Conservation (phyloP, 2,888 invertebrate genomes). For the Drosophila dives region DNA sequence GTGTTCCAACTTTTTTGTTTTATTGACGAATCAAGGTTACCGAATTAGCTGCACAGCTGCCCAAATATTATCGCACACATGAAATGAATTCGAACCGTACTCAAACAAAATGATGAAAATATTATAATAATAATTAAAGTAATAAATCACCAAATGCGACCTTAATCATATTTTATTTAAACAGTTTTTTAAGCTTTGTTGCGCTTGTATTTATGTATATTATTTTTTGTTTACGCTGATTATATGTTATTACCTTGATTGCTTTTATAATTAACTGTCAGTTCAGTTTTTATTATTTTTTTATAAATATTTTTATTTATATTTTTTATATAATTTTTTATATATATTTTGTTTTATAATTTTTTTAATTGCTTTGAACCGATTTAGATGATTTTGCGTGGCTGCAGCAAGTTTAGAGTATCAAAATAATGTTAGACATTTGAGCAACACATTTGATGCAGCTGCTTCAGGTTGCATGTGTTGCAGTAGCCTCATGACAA, state of each 20-base stretch:
- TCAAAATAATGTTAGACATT: constrained; percentile 1
- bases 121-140: constrained; percentile 10
- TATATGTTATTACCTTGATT: constrained; percentile 71
- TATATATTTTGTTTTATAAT: constrained; percentile 2
- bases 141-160: constrained; percentile 39
- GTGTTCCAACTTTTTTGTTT: constrained; percentile 10
- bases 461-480: constrained; percentile 7
- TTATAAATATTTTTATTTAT: constrained; percentile 12
- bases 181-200: constrained; percentile 27
- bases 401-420: constrained; percentile 2
- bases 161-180: constrained; percentile 61
- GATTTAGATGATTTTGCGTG: constrained; percentile 21
- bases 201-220: neutral
- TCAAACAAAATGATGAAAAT: constrained; percentile 4
- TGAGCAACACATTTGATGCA: constrained; percentile 12
- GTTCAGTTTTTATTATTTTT: constrained; percentile 33
- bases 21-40: constrained; percentile 32
- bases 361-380: constrained; percentile 11
- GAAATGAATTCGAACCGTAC: constrained; percentile 18
- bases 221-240: constrained; percentile 35
- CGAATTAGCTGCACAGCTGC: constrained; percentile 19
- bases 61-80: constrained; percentile 17
- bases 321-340: constrained; percentile 31
- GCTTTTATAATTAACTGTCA: constrained; percentile 68
- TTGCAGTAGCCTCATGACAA: neutral